Percentiles rank a stretch among this genome's conserved stretches.
phyloP scores from a whole-genome alignment of 2,113 vertebrate species.

The Carassius auratus region DNA sequence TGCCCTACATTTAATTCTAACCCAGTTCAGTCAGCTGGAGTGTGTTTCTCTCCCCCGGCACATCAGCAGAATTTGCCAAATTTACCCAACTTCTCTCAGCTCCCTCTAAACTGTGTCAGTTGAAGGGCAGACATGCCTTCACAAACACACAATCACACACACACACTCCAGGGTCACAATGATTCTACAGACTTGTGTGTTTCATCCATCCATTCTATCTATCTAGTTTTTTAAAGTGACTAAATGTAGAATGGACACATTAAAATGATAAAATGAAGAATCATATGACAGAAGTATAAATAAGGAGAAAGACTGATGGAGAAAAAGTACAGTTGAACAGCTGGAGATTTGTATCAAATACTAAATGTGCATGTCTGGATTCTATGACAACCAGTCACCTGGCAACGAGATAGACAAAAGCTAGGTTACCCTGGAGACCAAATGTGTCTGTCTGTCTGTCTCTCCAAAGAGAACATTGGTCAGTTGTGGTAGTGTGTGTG shows the following conservation, averaged over 20 bases:
- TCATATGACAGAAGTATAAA: neutral
- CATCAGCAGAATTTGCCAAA: conserved; percentile 53
- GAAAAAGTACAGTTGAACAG: conserved; percentile 4
- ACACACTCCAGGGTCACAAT: too few species aligned
- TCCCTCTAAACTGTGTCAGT: conserved; percentile 50
- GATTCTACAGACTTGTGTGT: too few species aligned
- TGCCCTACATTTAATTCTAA: conserved; percentile 56
- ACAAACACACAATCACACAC: neutral
- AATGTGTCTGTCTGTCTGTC: conserved; percentile 48
- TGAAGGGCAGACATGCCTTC: conserved; percentile 42
- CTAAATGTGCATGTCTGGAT: conserved; percentile 45
- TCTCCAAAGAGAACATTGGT: conserved; percentile 35
- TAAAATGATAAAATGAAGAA: neutral
- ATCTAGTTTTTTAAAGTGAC: neutral
- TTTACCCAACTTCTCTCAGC: conserved; percentile 40
- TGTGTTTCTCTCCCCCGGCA: conserved; percentile 50
- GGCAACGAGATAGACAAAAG: conserved; percentile 59
- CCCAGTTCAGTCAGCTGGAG: conserved; percentile 54
- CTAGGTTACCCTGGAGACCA: conserved; percentile 50
- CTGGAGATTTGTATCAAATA: conserved; percentile 45
- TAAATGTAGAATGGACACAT: neutral
- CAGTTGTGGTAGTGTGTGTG: neutral
- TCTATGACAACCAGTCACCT: conserved; percentile 53
- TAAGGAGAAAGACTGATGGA: neutral
- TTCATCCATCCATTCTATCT: neutral